These are phyloP conservation scores for Tiliacea citrago DNA, from an alignment of 2,888 invertebrate species.

Conservation along the genomic window DNA sequence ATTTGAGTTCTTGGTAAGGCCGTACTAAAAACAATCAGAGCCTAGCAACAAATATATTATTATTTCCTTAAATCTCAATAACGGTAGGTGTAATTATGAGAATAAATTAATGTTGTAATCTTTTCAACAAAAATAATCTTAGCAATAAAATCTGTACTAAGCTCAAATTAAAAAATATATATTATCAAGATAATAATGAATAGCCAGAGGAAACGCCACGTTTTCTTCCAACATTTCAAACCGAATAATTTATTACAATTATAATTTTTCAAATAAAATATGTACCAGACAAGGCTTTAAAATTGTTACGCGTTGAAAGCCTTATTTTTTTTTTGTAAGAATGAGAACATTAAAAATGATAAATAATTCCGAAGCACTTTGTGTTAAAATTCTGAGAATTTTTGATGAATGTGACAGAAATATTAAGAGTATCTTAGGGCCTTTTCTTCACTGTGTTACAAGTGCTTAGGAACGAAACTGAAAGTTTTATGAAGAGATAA, in stretches of 20 bases:
- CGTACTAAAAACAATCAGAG: background rate
- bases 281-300: slow-evolving; percentile 8
- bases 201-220: background rate
- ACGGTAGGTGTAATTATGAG: background rate
- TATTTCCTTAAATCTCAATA: slow-evolving; percentile 5
- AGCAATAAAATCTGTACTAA: slow-evolving; percentile 5
- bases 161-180: slow-evolving; percentile 1
- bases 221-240: slow-evolving; percentile 31
- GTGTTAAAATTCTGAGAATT: slow-evolving; percentile 8
- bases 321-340: slow-evolving; percentile 17
- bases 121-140: slow-evolving; percentile 11
- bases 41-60: slow-evolving; percentile 18
- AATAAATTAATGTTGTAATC: slow-evolving; percentile 21
- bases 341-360: slow-evolving; percentile 12
- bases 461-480: background rate
- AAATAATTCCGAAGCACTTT: slow-evolving; percentile 24
- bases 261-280: slow-evolving; percentile 33
- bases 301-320: slow-evolving; percentile 12
- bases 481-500: background rate
- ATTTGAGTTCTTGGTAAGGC: slow-evolving; percentile 3
- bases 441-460: background rate
- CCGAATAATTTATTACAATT: slow-evolving; percentile 38
- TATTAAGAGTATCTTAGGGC: background rate
- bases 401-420: slow-evolving; percentile 3
- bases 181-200: background rate